A percentile compares a stretch with the other conserved stretches of the same genome.
Conservation (phyloP, 2,113 vertebrate genomes). For the Lophius piscatorius region DNA sequence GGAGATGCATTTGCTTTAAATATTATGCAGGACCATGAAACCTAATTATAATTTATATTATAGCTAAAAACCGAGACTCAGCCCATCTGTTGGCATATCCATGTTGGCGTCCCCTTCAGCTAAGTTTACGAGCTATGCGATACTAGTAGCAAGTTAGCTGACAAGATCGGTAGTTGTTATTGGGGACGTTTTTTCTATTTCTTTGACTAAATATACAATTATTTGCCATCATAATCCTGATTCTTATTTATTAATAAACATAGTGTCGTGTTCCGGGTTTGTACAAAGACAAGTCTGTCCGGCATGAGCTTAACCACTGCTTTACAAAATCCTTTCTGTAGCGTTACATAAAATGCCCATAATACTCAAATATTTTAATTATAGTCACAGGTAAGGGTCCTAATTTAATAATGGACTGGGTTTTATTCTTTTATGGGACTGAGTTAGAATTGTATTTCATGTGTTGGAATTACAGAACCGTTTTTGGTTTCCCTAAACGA, state of each 20-base stretch:
- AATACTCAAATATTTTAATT: not conserved
- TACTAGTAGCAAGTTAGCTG: constrained; percentile 35
- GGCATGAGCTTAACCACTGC: constrained; percentile 25
- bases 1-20: rapidly evolving
- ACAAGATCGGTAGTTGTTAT: constrained; percentile 2
- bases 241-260: rapidly evolving
- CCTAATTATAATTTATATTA: rapidly evolving
- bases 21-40: rapidly evolving
- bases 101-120: not conserved
- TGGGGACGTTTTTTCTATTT: constrained; percentile 26
- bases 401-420: not conserved
- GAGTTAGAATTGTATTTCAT: not conserved
- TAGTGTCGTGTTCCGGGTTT: not conserved
- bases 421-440: not conserved
- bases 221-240: not conserved
- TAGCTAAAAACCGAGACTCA: rapidly evolving
- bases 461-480: constrained; percentile 68
- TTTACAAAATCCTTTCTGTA: constrained; percentile 20
- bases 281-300: not conserved
- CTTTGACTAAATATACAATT: too few relatives aligned
- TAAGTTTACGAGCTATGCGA: constrained; percentile 23
- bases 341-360: constrained; percentile 4
- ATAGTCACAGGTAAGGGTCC: not conserved
- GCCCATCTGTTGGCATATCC: not conserved
- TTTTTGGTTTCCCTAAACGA: constrained; percentile 69